Percentiles rank a stretch among this genome's conserved stretches.
Evolutionary conservation across 2,888 invertebrate species (phyloP).

Genomic region (Tortrix viridana): DNA sequence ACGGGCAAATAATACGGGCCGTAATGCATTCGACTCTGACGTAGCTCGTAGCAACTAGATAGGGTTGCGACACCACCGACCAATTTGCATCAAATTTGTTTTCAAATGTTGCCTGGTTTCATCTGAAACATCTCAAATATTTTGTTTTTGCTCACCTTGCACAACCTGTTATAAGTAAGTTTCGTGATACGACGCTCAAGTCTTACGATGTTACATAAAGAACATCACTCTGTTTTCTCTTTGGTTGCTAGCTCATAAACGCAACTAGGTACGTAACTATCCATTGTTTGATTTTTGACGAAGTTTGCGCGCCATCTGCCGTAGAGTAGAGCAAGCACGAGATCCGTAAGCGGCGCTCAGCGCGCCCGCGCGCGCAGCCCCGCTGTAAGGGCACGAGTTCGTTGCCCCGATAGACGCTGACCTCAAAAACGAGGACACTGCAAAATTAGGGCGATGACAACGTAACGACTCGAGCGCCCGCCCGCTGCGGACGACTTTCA

Average conservation of each 20-base stretch:
- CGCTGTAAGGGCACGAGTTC: slow-evolving; percentile 84
- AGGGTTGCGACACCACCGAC: slow-evolving; percentile 52
- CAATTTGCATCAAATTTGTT: slow-evolving; percentile 19
- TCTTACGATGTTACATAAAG: neutral
- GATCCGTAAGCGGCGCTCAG: slow-evolving; percentile 49
- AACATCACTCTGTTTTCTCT: slow-evolving; percentile 1
- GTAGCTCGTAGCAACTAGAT: slow-evolving; percentile 50
- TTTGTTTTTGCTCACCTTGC: neutral
- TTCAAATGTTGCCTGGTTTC: slow-evolving; percentile 5
- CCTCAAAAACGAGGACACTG: slow-evolving; percentile 89
- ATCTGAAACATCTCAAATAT: slow-evolving; percentile 1
- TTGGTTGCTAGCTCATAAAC: neutral
- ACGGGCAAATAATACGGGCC: slow-evolving; percentile 55
- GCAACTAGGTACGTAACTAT: slow-evolving; percentile 2
- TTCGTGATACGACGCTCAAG: neutral
- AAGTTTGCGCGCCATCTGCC: slow-evolving; percentile 66
- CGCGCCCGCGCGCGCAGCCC: slow-evolving; percentile 56
- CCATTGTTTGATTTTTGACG: slow-evolving; percentile 16
- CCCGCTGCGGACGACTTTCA: slow-evolving; percentile 58
- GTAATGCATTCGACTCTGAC: slow-evolving; percentile 49
- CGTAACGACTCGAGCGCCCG: slow-evolving; percentile 78
- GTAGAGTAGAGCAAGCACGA: slow-evolving; percentile 59
- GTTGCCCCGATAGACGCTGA: slow-evolving; percentile 85
- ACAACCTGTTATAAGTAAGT: neutral
- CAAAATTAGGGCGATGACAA: slow-evolving; percentile 85